phyloP scores from a whole-genome alignment of 1,140 invertebrate species.

The Capitella teleta region DNA sequence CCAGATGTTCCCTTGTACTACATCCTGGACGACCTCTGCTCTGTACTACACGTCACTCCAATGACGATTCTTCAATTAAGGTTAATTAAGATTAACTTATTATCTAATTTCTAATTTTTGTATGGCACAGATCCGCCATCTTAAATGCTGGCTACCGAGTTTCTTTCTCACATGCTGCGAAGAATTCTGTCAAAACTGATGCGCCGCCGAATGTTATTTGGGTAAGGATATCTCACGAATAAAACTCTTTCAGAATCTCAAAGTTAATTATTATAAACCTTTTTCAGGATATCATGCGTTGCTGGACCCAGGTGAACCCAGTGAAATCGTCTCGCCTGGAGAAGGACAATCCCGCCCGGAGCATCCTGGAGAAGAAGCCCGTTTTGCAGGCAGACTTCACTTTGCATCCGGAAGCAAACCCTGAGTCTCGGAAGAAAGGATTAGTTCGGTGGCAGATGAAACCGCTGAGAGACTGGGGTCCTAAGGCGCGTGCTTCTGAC shows the following conservation, averaged over 20 bases:
- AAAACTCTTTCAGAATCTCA: too few species aligned
- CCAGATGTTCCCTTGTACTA: constrained; percentile 78
- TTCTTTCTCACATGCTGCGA: constrained; percentile 79
- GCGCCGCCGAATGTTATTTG: constrained; percentile 77
- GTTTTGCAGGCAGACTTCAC: constrained; percentile 51
- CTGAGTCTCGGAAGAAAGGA: constrained; percentile 59
- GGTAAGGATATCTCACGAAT: constrained; percentile 46
- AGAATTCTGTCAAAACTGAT: constrained; percentile 83
- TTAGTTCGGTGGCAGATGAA: constrained; percentile 75
- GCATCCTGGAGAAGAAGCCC: constrained; percentile 23
- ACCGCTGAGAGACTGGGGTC: constrained; percentile 77
- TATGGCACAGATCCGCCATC: constrained; percentile 69
- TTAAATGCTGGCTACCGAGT: constrained; percentile 86
- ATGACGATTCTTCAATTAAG: constrained; percentile 7
- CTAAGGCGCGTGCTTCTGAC: constrained; percentile 53
- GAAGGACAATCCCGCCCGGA: constrained; percentile 20
- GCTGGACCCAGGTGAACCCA: constrained; percentile 62
- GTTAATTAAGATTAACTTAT: constrained; percentile 14
- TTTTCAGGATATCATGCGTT: constrained; percentile 59
- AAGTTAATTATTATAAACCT: too few species aligned
- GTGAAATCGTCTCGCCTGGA: constrained; percentile 23
- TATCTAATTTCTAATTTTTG: constrained; percentile 11
- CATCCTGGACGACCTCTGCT: constrained; percentile 53
- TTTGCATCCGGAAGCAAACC: constrained; percentile 63
- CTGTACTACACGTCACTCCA: constrained; percentile 51